Evolutionary conservation across 1,140 invertebrate species (phyloP).

Genomic region (Eriocheir sinensis): DNA sequence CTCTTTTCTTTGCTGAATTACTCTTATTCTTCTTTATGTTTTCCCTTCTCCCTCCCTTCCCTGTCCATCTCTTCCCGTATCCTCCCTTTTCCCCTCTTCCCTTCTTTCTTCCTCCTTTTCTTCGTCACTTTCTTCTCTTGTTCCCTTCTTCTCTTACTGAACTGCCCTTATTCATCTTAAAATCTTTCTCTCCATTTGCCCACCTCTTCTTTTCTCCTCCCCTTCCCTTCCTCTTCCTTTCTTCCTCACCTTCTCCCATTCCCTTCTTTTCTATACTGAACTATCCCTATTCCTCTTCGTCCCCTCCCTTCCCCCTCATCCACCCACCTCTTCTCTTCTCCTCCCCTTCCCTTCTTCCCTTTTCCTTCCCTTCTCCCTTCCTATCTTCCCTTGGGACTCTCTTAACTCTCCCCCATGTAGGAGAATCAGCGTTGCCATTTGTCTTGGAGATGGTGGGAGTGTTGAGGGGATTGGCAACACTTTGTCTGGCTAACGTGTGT

Average conservation of each 20-base stretch:
- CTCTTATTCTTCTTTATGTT: no score
- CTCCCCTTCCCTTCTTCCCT: neutral
- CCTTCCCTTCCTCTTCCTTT: neutral
- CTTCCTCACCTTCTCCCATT: neutral
- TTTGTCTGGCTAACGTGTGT: neutral
- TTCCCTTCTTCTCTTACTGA: neutral
- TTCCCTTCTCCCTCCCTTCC: neutral
- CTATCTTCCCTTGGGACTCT: neutral
- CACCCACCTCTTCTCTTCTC: neutral
- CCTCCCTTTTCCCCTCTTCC: neutral
- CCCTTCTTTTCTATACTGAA: no score
- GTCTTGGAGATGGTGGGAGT: neutral
- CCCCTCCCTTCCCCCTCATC: neutral
- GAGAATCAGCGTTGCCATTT: constrained; percentile 15
- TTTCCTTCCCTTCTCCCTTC: neutral
- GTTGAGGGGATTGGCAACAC: constrained; percentile 11
- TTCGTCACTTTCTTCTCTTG: neutral
- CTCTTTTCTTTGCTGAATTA: no score
- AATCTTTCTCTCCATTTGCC: neutral
- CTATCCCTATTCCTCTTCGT: neutral
- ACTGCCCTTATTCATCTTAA: neutral
- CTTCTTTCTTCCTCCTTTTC: neutral
- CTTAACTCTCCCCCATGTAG: neutral
- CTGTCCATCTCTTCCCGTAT: neutral
- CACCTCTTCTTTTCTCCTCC: neutral